phyloP scores from a whole-genome alignment of 2,888 invertebrate species.

The Meganola albula region DNA sequence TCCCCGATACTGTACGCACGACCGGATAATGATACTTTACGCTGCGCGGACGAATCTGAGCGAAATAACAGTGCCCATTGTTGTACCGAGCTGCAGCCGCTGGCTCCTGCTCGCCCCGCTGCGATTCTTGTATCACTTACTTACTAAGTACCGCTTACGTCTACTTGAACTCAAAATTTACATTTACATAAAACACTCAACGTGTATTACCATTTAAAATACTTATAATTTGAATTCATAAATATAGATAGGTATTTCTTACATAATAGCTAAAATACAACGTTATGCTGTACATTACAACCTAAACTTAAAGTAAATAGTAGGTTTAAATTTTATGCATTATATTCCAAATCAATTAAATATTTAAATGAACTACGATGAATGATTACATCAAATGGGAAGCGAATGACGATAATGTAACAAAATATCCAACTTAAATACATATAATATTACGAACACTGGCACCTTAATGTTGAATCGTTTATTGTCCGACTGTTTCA shows the following conservation, averaged over 20 bases:
- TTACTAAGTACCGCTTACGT: conserved; percentile 44
- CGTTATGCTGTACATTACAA: conserved; percentile 54
- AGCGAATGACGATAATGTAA: conserved; percentile 37
- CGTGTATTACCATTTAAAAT: conserved; percentile 64
- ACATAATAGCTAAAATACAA: conserved; percentile 58
- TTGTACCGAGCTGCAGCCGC: conserved; percentile 9
- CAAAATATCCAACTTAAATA: conserved; percentile 35
- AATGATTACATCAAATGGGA: conserved; percentile 35
- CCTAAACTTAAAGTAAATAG: conserved; percentile 66
- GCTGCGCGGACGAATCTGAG: conserved; percentile 62
- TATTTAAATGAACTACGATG: conserved; percentile 40
- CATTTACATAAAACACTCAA: conserved; percentile 68
- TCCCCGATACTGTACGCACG: conserved; percentile 17
- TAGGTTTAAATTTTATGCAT: conserved; percentile 56
- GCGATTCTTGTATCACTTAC: conserved; percentile 35
- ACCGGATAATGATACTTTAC: conserved; percentile 28
- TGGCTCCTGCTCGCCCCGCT: conserved; percentile 15
- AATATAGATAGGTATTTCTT: conserved; percentile 72
- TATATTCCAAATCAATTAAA: conserved; percentile 39
- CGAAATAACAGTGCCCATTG: conserved; percentile 59
- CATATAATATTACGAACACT: conserved; percentile 48
- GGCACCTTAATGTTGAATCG: conserved; percentile 48
- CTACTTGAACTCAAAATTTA: conserved; percentile 69
- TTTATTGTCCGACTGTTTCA: conserved; percentile 42
- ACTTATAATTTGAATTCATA: conserved; percentile 65